Evolutionary conservation across 1,140 invertebrate species (phyloP).

Genomic region (Papilio polyxenes): DNA sequence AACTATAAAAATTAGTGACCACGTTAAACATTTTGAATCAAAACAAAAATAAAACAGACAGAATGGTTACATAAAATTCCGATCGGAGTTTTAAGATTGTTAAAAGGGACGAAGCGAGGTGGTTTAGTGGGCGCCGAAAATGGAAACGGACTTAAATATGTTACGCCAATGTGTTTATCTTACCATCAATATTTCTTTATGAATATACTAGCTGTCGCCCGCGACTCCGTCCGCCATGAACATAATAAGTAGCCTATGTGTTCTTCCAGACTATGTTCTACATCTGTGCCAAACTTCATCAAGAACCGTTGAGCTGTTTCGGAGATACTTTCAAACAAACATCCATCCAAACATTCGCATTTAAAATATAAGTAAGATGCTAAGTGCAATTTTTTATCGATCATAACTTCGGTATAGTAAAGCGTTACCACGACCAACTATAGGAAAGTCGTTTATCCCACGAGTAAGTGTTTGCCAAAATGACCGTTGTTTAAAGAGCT

Average conservation of each 20-base stretch:
- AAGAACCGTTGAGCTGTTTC: too few relatives aligned
- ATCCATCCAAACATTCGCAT: too few relatives aligned
- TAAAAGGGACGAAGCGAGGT: not conserved
- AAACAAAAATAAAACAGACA: slow-evolving; percentile 1
- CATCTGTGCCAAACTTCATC: too few relatives aligned
- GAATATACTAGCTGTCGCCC: not conserved
- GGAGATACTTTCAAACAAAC: too few relatives aligned
- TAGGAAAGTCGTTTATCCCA: slow-evolving; percentile 22
- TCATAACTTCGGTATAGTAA: not conserved
- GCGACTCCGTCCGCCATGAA: too few relatives aligned
- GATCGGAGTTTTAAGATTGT: not conserved
- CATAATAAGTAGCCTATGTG: too few relatives aligned
- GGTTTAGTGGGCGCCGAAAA: not conserved
- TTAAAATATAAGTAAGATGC: not conserved
- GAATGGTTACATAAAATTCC: not conserved
- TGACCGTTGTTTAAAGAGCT: slow-evolving; percentile 51
- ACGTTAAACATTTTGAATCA: not conserved
- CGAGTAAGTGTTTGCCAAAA: slow-evolving; percentile 39
- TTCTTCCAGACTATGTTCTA: too few relatives aligned
- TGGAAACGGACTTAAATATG: not conserved
- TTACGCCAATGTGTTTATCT: not conserved
- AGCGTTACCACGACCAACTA: not conserved
- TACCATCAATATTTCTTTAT: not conserved
- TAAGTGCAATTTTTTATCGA: not conserved
- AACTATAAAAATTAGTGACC: slow-evolving; percentile 13